Evolutionary conservation across 2,797 vertebrate species (phyloP).

Genomic region (Protonibea diacanthus): DNA sequence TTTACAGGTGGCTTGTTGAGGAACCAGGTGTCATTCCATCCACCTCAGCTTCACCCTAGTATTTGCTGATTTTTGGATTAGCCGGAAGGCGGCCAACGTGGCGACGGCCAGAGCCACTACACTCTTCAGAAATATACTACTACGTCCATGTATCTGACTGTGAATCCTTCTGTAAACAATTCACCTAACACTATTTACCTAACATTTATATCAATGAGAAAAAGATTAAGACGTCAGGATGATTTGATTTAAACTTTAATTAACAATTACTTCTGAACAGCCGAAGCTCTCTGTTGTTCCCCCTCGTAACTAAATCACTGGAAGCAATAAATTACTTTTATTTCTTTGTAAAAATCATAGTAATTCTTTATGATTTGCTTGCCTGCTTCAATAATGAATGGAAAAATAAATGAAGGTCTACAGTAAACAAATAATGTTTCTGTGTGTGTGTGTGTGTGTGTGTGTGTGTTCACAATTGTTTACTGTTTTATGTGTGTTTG

Average conservation of each 20-base stretch:
- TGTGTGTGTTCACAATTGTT: neutral
- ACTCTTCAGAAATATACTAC: too few relatives aligned
- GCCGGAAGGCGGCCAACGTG: too few relatives aligned
- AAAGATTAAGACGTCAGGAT: neutral
- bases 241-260: neutral
- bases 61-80: too few relatives aligned
- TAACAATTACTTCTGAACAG: neutral
- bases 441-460: neutral
- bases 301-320: neutral
- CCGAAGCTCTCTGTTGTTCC: neutral
- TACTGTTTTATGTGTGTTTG: neutral
- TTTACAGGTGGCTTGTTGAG: too few relatives aligned
- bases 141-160: neutral
- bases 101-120: too few relatives aligned
- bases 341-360: neutral
- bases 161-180: neutral
- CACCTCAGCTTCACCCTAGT: too few relatives aligned
- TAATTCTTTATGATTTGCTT: neutral
- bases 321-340: neutral
- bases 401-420: neutral
- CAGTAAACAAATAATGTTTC: neutral
- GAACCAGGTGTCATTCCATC: too few relatives aligned
- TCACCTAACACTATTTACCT: neutral
- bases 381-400: neutral
- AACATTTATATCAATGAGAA: neutral